Conservation (phyloP, 2,888 invertebrate genomes). For the Callimorpha dominula region DNA sequence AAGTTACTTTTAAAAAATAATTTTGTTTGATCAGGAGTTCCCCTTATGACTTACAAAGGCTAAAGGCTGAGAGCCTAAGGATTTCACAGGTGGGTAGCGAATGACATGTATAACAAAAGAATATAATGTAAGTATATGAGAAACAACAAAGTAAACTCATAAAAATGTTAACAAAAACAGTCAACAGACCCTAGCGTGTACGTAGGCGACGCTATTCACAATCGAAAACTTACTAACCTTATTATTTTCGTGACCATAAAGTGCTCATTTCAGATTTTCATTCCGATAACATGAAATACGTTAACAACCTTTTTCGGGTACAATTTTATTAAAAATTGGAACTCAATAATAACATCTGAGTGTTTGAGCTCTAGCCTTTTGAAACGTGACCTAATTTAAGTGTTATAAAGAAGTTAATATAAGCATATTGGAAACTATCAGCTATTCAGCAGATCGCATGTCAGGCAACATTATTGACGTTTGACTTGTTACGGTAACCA, state of each 20-base stretch:
- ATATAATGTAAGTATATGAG: neutral
- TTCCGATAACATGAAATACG: constrained; percentile 34
- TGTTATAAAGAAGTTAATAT: neutral
- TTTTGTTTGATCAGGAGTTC: neutral
- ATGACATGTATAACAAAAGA: neutral
- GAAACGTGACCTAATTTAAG: neutral
- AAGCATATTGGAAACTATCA: neutral
- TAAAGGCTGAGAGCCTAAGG: neutral
- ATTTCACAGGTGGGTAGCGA: neutral
- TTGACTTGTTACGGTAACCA: neutral
- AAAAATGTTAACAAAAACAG: constrained; percentile 13
- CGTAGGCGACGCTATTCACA: constrained; percentile 19
- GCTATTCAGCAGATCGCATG: neutral
- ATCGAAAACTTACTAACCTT: constrained; percentile 25
- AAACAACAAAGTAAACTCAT: constrained; percentile 8
- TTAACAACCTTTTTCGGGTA: constrained; percentile 36
- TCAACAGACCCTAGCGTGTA: constrained; percentile 31
- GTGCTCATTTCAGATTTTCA: constrained; percentile 30
- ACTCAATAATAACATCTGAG: constrained; percentile 19
- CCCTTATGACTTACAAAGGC: neutral
- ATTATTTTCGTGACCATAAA: constrained; percentile 37
- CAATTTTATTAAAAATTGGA: constrained; percentile 18
- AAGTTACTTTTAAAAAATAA: too few species aligned
- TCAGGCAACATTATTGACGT: neutral
- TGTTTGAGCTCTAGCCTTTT: constrained; percentile 33